Evolutionary conservation across 2,888 invertebrate genomes (phyloP).

Genomic region (Shargacucullia verbasci): DNA sequence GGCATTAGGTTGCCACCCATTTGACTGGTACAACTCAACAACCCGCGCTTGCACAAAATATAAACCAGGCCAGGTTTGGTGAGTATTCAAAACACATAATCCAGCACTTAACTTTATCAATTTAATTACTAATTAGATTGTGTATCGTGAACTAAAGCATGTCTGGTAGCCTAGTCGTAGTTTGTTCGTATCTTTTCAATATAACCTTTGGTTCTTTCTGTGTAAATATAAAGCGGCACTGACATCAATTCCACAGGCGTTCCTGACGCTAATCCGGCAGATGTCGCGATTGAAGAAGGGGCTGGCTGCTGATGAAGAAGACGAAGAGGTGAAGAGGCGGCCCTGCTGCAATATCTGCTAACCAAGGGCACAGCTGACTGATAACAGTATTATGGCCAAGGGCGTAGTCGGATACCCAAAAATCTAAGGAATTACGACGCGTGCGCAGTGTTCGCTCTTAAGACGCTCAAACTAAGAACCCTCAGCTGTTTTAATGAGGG

Average conservation of each 20-base stretch:
- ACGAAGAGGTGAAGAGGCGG: constrained; percentile 50
- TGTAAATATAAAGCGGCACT: not conserved
- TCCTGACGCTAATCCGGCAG: constrained; percentile 79
- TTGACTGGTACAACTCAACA: too few relatives aligned
- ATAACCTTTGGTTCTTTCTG: not conserved
- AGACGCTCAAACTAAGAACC: too few relatives aligned
- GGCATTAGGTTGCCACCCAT: too few relatives aligned
- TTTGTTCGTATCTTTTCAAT: too few relatives aligned
- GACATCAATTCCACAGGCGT: constrained; percentile 69
- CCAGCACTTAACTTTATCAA: too few relatives aligned
- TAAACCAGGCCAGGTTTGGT: constrained; percentile 15
- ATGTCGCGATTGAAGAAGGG: constrained; percentile 79
- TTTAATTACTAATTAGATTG: too few relatives aligned
- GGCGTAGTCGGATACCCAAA: too few relatives aligned
- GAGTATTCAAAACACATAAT: constrained; percentile 25
- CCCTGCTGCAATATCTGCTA: constrained; percentile 72
- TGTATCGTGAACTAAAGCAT: too few relatives aligned
- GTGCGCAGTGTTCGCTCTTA: too few relatives aligned
- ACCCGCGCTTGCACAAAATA: not conserved
- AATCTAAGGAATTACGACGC: too few relatives aligned
- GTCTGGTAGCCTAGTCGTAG: too few relatives aligned
- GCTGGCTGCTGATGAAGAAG: constrained; percentile 55
- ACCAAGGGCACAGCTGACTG: constrained; percentile 1
- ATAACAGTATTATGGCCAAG: not conserved
- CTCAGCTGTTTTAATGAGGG: too few relatives aligned